phyloP scores from a whole-genome alignment of 2,797 vertebrate species.

The Gallinago stenura region DNA sequence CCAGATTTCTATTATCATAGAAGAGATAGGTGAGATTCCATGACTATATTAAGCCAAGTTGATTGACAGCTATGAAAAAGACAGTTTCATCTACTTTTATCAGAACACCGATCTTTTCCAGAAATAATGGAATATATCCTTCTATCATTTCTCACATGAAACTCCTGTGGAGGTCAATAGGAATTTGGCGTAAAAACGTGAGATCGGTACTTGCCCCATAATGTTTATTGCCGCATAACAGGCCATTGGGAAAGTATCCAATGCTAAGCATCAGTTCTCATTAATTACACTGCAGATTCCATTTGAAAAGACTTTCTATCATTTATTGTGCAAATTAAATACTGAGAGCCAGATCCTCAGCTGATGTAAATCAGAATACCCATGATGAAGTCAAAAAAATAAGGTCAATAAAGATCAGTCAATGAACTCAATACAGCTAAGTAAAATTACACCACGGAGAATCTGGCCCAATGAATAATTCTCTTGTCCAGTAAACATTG shows the following conservation, averaged over 20 bases:
- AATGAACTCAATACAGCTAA: slow-evolving; percentile 34
- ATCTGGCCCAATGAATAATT: slow-evolving; percentile 48
- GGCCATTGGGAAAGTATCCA: slow-evolving; percentile 56
- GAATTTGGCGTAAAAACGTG: slow-evolving; percentile 35
- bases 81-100: slow-evolving; percentile 57
- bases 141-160: slow-evolving; percentile 37
- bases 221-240: slow-evolving; percentile 23
- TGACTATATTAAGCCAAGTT: slow-evolving; percentile 43
- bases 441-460: slow-evolving; percentile 10
- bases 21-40: slow-evolving; percentile 26
- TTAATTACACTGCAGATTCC: slow-evolving; percentile 57
- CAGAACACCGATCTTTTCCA: slow-evolving; percentile 54
- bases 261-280: slow-evolving; percentile 27
- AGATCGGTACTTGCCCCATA: slow-evolving; percentile 54
- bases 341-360: slow-evolving; percentile 38
- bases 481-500: slow-evolving; percentile 5
- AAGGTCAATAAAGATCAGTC: slow-evolving; percentile 48
- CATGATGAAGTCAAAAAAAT: slow-evolving; percentile 24
- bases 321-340: slow-evolving; percentile 48
- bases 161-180: slow-evolving; percentile 47
- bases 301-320: slow-evolving; percentile 62
- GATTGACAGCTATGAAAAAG: slow-evolving; percentile 64
- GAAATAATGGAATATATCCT: slow-evolving; percentile 34
- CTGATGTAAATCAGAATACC: slow-evolving; percentile 12
- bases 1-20: slow-evolving; percentile 30